Evolutionary conservation across 2,797 vertebrate genomes (phyloP), one percentile per base, ranked within the genome.

Genomic region (Danio choprae): DNA sequence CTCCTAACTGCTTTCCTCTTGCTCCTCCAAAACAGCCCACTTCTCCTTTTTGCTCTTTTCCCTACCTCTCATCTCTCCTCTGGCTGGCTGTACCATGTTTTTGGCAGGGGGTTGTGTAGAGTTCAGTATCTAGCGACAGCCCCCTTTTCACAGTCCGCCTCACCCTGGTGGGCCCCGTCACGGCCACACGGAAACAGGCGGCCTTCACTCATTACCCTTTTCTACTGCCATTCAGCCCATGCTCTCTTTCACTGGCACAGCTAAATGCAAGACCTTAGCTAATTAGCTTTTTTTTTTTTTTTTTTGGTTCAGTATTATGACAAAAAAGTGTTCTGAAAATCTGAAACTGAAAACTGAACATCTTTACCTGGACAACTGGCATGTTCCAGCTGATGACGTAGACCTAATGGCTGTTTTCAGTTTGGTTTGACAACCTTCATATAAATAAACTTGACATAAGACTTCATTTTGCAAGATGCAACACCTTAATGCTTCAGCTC

Each of bases 61-160:
- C 51, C 76, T 77, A 73, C 77, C 81, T 76, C 67, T 78, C 80
- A 60, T 72, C 29, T 85, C 90, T 89, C 87, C 88, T 89, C 88
- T 90, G 90, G 90, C 89, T 89, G 88, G 87, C 84, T 91, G 82
- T 77, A 87, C 82, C 87, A 84, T 85, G 87, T 87, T 91, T 87
- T 87, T 89, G 88, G 89, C 90, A 87, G 84, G 89, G 89, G 92
- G 92, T 93, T 93, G 92, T 83, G 64, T 71, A 92, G 91, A 93
- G 93, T 94, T 93, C 92, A 94, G 89, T 89, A 84, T 90, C 89
- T 88, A 86, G 87, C 77, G 71, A 88, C 87, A 84, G 86, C 69
- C 88, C 84, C 83, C 84, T 89, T 88, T 85, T 89, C 84, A 87
- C 86, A 89, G 88, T 88, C 87, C 87, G 87, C 48, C 68, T 81